Conservation (phyloP, 2,113 vertebrate genomes). For the Puntigrus tetrazona region DNA sequence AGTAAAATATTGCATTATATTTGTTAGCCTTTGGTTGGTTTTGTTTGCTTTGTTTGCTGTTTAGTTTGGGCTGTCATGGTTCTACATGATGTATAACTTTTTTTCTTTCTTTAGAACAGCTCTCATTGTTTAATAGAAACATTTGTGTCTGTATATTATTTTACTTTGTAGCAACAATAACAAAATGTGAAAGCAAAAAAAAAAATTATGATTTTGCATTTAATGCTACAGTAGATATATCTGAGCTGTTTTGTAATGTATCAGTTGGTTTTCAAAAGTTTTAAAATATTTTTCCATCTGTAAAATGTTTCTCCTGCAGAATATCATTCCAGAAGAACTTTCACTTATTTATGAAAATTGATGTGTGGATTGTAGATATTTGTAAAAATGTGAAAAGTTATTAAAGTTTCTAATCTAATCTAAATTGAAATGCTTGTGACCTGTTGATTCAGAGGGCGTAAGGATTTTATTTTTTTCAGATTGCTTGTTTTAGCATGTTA, state of each 20-base stretch:
- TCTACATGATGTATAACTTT: conserved; percentile 23
- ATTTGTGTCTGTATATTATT: not conserved
- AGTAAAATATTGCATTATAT: not conserved
- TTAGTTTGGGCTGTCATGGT: conserved; percentile 13
- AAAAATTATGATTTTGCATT: conserved; percentile 25
- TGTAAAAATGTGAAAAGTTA: conserved; percentile 77
- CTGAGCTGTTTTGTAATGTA: not conserved
- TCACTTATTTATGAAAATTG: conserved; percentile 73
- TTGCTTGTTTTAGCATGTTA: conserved; percentile 2
- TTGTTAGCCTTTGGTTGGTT: not conserved
- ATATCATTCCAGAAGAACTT: conserved; percentile 38
- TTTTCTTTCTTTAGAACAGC: conserved; percentile 5
- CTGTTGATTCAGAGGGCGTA: not conserved
- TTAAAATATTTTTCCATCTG: conserved; percentile 19
- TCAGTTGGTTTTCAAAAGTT: conserved; percentile 53
- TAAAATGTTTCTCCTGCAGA: conserved; percentile 39
- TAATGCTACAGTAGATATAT: conserved; percentile 33
- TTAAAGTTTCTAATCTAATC: conserved; percentile 74
- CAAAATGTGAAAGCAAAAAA: conserved; percentile 46
- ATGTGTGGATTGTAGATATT: conserved; percentile 75
- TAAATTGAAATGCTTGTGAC: conserved; percentile 41
- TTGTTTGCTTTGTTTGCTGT: not conserved
- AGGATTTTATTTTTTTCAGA: not conserved
- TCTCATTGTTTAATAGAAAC: not conserved
- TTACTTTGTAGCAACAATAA: conserved; percentile 4